phyloP scores from a whole-genome alignment of 2,113 vertebrate genomes.

The Apteryx mantelli region DNA sequence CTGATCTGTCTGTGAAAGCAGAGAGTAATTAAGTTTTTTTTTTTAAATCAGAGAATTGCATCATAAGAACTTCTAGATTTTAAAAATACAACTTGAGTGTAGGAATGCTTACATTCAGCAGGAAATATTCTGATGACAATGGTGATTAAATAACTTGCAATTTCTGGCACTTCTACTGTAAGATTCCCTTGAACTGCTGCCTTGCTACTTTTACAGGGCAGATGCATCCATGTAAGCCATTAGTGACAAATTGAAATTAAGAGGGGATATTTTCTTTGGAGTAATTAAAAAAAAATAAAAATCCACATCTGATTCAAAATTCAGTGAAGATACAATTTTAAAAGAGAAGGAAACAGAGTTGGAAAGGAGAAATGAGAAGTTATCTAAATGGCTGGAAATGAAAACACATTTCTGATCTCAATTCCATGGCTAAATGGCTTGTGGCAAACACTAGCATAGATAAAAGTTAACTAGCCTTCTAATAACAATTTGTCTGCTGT shows the following conservation, averaged over 20 bases:
- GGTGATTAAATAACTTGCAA: not conserved
- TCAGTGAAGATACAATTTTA: not conserved
- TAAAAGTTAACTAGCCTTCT: conserved; percentile 32
- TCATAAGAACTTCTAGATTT: not conserved
- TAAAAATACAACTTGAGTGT: not conserved
- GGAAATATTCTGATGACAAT: not conserved
- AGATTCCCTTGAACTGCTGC: not conserved
- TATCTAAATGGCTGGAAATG: not conserved
- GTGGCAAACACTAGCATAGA: conserved; percentile 1
- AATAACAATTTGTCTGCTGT: conserved; percentile 7
- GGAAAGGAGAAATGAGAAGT: not conserved
- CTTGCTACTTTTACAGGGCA: not conserved
- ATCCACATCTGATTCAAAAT: not conserved
- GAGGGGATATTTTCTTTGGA: not conserved
- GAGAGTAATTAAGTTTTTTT: not conserved
- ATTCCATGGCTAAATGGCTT: conserved; percentile 25
- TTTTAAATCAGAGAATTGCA: not conserved
- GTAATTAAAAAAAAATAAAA: not conserved
- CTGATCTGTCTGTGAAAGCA: not conserved
- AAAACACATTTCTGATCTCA: conserved; percentile 28
- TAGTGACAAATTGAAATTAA: not conserved
- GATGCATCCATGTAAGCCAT: not conserved
- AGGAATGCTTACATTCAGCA: not conserved
- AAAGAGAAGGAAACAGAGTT: not conserved
- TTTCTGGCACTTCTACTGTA: not conserved